phyloP scores from a whole-genome alignment of 2,888 invertebrate genomes.

The Eristalis pertinax region DNA sequence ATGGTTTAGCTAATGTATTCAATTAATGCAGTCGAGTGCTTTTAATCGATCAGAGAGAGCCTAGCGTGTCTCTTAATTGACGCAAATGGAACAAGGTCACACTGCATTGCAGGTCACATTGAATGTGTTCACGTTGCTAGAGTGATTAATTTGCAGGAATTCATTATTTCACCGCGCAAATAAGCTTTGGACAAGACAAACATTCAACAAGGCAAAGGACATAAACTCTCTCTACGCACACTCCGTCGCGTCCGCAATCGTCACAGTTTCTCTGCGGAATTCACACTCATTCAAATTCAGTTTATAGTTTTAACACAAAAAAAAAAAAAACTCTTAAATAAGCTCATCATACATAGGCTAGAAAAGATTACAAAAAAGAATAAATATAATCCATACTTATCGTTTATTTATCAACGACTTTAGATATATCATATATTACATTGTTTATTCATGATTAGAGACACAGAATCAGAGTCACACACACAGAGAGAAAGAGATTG shows the following conservation, averaged over 20 bases:
- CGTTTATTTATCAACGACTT: conserved; percentile 53
- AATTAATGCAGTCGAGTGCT: too few relatives aligned
- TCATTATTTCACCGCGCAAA: too few relatives aligned
- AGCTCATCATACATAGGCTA: conserved; percentile 29
- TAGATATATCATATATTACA: conserved; percentile 50
- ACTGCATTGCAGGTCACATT: too few relatives aligned
- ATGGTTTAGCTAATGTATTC: too few relatives aligned
- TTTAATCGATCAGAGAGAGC: too few relatives aligned
- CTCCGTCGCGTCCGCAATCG: neutral
- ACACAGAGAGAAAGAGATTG: neutral
- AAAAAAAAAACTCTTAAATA: conserved; percentile 36
- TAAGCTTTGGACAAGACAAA: too few relatives aligned
- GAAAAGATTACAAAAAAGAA: conserved; percentile 26
- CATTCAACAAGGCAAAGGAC: neutral
- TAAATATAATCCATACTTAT: conserved; percentile 41
- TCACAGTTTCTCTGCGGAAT: conserved; percentile 17
- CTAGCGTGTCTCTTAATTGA: too few relatives aligned
- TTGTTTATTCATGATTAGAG: conserved; percentile 20
- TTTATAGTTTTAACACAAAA: neutral
- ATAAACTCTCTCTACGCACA: neutral
- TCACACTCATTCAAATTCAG: conserved; percentile 1
- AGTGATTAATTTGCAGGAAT: too few relatives aligned
- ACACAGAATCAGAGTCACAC: neutral
- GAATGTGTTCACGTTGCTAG: too few relatives aligned
- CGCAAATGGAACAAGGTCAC: too few relatives aligned